Evolutionary conservation across 2,797 vertebrate species (phyloP).

Genomic region (Pangasius sanitwongsei): DNA sequence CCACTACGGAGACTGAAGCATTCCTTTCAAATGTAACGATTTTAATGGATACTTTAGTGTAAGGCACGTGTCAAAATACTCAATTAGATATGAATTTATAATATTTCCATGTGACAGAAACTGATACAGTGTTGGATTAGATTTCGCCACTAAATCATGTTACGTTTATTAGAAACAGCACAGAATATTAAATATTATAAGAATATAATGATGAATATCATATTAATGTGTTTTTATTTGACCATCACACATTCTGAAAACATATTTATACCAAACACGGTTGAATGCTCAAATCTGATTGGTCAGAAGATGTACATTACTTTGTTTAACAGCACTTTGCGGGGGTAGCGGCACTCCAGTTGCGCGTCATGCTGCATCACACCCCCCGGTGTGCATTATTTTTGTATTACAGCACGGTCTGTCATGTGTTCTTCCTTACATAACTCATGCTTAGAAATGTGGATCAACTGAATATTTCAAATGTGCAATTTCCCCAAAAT

Average conservation of each 20-base stretch:
- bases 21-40: neutral
- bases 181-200: neutral
- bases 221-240: neutral
- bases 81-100: neutral
- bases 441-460: neutral
- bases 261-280: neutral
- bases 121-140: neutral
- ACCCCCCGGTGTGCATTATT: neutral
- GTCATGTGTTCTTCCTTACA: neutral
- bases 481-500: neutral
- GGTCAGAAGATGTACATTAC: neutral
- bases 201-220: neutral
- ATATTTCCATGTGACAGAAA: neutral
- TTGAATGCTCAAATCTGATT: neutral
- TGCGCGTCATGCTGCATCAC: neutral
- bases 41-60: neutral
- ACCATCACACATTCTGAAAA: neutral
- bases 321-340: neutral
- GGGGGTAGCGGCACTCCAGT: neutral
- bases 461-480: neutral
- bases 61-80: neutral
- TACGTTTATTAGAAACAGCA: neutral
- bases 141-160: neutral
- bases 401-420: neutral
- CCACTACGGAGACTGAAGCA: neutral